Evolutionary conservation across 2,888 invertebrate species (phyloP).

Genomic region (Agrenia bidenticulata): DNA sequence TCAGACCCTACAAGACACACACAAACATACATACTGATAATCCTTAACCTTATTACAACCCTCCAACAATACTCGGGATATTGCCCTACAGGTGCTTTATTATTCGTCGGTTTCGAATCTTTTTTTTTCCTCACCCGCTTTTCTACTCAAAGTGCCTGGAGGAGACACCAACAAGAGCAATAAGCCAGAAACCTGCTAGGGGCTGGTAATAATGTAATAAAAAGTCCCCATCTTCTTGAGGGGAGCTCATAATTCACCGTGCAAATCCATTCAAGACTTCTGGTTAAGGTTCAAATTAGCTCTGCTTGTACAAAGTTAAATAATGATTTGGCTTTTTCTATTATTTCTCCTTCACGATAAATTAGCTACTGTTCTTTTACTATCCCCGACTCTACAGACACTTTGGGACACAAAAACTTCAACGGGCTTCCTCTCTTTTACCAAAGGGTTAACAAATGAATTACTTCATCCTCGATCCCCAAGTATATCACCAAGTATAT

Average conservation of each 20-base stretch:
- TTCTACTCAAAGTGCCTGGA: no score
- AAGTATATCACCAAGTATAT: no score
- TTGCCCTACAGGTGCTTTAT: constrained; percentile 4
- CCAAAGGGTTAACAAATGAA: neutral
- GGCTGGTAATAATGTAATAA: constrained; percentile 2
- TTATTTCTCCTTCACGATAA: constrained; percentile 35
- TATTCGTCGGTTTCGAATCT: neutral
- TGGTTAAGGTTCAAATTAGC: constrained; percentile 51
- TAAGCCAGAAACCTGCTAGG: no score
- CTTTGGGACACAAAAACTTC: constrained; percentile 1
- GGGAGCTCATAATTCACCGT: constrained; percentile 46
- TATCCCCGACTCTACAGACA: neutral
- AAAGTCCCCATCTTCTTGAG: neutral
- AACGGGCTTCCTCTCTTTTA: constrained; percentile 8
- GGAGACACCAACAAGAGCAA: no score
- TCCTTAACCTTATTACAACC: no score
- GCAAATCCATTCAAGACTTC: constrained; percentile 50
- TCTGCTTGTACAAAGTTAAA: constrained; percentile 52
- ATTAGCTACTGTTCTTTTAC: constrained; percentile 17
- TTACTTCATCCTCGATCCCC: no score
- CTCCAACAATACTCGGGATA: no score
- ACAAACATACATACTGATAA: no score
- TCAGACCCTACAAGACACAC: no score
- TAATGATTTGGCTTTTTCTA: constrained; percentile 47
- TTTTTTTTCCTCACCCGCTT: no score